phyloP scores from a whole-genome alignment of 1,140 invertebrate genomes.

The Monochamus saltuarius region DNA sequence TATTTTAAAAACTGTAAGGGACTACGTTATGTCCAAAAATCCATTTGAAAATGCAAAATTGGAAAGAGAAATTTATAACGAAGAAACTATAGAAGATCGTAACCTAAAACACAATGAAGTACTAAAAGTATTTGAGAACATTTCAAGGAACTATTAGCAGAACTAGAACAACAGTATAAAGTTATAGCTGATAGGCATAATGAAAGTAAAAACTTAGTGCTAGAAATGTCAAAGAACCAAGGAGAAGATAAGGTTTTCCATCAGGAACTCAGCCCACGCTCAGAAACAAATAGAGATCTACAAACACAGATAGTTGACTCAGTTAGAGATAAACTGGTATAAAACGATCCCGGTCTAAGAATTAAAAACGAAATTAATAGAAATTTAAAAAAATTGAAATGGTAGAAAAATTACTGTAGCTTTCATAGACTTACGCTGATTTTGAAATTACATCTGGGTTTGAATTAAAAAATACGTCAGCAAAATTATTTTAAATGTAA shows the following conservation, averaged over 20 bases:
- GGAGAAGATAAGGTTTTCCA: neutral
- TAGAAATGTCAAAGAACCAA: constrained; percentile 1
- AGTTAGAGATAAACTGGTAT: too few species aligned
- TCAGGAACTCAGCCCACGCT: neutral
- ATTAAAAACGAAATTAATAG: too few species aligned
- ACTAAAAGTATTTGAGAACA: neutral
- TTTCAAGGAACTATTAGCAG: neutral
- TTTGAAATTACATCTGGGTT: too few species aligned
- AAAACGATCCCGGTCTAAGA: too few species aligned
- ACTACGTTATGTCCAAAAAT: constrained; percentile 13
- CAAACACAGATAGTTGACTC: too few species aligned
- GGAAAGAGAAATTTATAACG: neutral
- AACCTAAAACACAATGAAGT: constrained; percentile 7
- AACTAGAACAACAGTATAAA: neutral
- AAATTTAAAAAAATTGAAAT: too few species aligned
- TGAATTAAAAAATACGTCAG: too few species aligned
- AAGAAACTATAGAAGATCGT: neutral
- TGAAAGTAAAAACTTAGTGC: neutral
- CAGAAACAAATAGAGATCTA: too few species aligned
- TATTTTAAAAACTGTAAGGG: neutral
- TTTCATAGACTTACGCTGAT: too few species aligned
- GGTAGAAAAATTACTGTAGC: too few species aligned
- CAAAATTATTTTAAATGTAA: too few species aligned
- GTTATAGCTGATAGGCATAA: neutral
- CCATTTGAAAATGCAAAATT: constrained; percentile 4